Evolutionary conservation across 2,888 invertebrate species (phyloP), one percentile per base, ranked within the genome.

Genomic region (Stictocephala bisonia): DNA sequence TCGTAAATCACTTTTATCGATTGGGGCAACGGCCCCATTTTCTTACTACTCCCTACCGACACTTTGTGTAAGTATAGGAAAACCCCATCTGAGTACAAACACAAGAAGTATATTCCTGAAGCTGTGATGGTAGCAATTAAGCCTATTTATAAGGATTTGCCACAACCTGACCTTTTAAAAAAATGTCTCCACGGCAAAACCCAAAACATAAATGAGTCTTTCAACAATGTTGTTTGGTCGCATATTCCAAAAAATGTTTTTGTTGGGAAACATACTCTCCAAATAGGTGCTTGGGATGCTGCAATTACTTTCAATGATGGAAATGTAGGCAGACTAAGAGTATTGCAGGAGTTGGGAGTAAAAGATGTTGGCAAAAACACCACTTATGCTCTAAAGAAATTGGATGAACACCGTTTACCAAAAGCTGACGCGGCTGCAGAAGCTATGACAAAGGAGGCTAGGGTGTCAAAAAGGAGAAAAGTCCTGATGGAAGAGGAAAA

Each of bases 41-140:
- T n/a, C n/a, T n/a, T n/a, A n/a, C n/a, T n/a, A n/a, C n/a, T n/a
- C n/a, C n/a, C n/a, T n/a, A n/a, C n/a, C n/a, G n/a, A n/a, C n/a
- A n/a, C n/a, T n/a, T n/a, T n/a, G n/a, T n/a, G n/a, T n/a, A n/a
- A n/a, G n/a, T n/a, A n/a, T n/a, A n/a, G n/a, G n/a, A n/a, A n/a
- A n/a, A n/a, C n/a, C n/a, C n/a, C n/a, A n/a, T n/a, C n/a, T n/a
- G n/a, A n/a, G n/a, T n/a, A n/a, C n/a, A n/a, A n/a, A n/a, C n/a
- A 64, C 40, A 64, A 64, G 40, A 64, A 64, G 20, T 40, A 35
- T 40, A 9, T 64, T n/a, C 64, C 40, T 24, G 64, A 64, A 40
- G 29, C 29, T 41, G 24, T 40, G 3, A 35, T 64, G 40, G 1
- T 1, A 24, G 27, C 18, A 40, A 64, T 64, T n/a, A 35, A 64